Evolutionary conservation across 2,797 vertebrate genomes (phyloP), one percentile per base, ranked within the genome.

Genomic region (Psittacula derbiana): DNA sequence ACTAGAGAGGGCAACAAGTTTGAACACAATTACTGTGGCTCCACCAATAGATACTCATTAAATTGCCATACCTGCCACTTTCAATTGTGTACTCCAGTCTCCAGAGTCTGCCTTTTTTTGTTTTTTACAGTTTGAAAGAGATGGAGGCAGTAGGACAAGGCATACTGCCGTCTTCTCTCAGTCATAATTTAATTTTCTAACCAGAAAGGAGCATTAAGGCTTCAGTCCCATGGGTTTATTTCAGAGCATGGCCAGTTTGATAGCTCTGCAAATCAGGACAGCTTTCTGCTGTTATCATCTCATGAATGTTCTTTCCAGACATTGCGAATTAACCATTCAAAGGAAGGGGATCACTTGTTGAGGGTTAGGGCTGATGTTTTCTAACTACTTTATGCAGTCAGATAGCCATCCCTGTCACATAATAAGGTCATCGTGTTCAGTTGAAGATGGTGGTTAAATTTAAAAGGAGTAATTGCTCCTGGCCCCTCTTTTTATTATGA

Each of bases 21-120:
- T 91, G 94, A 96, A 65, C 66, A 19, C 76, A 88, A 65, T 92
- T 95, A 90, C 69, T 83, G 65, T 86, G 65, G 57, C 85, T 88
- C 57, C 53, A 80, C 79, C 87, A 78, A 49, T 46, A 83, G 72
- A 74, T 88, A 80, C 65, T 94, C 70, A 65, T 94, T 92, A 91
- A 90, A 43, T 78, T 88, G 57, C 80, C 2, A 4, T 90, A 83
- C 53, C 82, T 95, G 94, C 86, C 88, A 79, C 88, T 88, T 90
- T 52, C 69, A 74, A 18, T 90, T 86, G 69, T 50, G 69, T 86
- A 16, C 61, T 93, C 65, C 44, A 44, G 12, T 91, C 93, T 23
- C 75, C 24, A 21, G 58, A 27, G 52, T 40, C 67, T 80, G 60
- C 36, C 1, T 25, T 85, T 53, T 60, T 76, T 73, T 1, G 2